A percentile compares a stretch with the other conserved stretches of the same genome.
Evolutionary conservation across 2,797 vertebrate species (phyloP).

Genomic region (Ceyx erithaca): DNA sequence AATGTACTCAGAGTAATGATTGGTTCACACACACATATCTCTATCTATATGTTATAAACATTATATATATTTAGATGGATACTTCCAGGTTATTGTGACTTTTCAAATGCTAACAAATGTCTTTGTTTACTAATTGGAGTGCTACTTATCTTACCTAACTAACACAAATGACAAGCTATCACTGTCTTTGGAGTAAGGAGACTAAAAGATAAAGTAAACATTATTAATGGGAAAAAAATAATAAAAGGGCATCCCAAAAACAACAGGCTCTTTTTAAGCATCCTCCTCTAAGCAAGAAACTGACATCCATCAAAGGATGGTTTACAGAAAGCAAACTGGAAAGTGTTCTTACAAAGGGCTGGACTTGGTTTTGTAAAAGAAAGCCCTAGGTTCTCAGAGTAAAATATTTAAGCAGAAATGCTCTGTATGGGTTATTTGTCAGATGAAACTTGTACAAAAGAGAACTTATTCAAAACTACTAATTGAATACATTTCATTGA

Average conservation of each 20-base stretch:
- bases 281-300: background rate
- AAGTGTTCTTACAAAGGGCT: background rate
- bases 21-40: background rate
- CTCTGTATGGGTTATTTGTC: background rate
- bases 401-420: background rate
- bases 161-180: background rate
- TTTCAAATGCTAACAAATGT: background rate
- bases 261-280: background rate
- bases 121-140: background rate
- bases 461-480: background rate
- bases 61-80: background rate
- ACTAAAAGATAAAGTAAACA: background rate
- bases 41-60: background rate
- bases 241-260: background rate
- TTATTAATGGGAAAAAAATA: background rate
- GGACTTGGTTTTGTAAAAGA: background rate
- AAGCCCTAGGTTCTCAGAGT: background rate
- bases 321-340: background rate
- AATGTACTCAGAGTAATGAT: background rate
- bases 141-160: background rate
- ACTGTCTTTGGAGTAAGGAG: background rate
- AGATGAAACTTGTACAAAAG: background rate
- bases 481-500: background rate
- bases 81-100: background rate
- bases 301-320: background rate